Evolutionary conservation across 2,888 invertebrate genomes (phyloP).

Genomic region (Xanthorhoe spadicearia): DNA sequence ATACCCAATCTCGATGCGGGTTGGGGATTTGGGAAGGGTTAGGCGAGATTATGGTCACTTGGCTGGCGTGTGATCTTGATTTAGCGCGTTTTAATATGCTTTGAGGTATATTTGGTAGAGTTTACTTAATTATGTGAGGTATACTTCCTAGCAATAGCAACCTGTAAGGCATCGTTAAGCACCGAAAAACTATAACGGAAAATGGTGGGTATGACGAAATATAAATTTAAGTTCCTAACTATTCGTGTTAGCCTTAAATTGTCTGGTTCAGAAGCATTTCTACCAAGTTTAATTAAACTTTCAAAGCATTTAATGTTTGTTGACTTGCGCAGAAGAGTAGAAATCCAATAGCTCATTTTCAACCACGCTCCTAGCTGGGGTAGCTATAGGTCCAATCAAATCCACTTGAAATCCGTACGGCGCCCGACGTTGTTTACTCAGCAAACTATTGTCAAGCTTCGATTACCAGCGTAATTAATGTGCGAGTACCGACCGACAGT

Average conservation of each 20-base stretch:
- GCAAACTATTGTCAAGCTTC: conserved; percentile 42
- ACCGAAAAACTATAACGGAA: too few relatives aligned
- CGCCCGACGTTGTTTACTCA: conserved; percentile 38
- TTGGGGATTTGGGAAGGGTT: conserved; percentile 31
- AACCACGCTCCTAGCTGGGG: background rate
- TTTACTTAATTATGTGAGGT: too few relatives aligned
- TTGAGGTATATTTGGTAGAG: background rate
- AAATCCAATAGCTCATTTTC: background rate
- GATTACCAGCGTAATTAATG: conserved; percentile 44
- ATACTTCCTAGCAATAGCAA: too few relatives aligned
- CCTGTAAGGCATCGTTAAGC: too few relatives aligned
- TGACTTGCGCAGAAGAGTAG: background rate
- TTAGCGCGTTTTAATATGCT: conserved; percentile 20
- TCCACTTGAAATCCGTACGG: conserved; percentile 35
- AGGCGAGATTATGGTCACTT: conserved; percentile 28
- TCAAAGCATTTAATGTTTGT: background rate
- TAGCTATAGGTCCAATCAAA: conserved; percentile 6
- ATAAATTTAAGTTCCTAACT: too few relatives aligned
- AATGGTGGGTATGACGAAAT: too few relatives aligned
- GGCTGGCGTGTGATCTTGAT: conserved; percentile 19
- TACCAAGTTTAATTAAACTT: too few relatives aligned
- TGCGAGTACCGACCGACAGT: conserved; percentile 31
- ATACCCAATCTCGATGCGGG: conserved; percentile 41
- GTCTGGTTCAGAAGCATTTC: too few relatives aligned
- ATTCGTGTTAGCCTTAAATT: too few relatives aligned